Base-by-base conservation (phyloP, 1,140 invertebrate genomes). In the Leptinotarsa defecta region DNA sequence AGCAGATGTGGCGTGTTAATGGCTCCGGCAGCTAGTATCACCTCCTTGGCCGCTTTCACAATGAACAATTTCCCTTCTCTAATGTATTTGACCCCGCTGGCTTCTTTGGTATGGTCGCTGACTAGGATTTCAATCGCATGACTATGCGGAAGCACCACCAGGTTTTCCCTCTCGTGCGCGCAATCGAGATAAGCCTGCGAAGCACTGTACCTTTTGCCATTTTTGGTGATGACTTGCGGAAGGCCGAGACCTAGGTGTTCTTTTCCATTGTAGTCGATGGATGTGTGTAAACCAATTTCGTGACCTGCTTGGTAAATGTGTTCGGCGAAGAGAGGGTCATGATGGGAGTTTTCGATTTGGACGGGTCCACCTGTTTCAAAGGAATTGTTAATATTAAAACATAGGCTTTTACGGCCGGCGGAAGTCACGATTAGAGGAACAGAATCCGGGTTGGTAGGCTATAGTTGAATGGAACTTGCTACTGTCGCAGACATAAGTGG, bases 1-100 rank as follows among this genome's bases (percentile, higher is more conserved):
- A 95, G 84, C 13, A 95, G 79, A 83, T 95, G 92, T 1, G 94
- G 92, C 3, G 92, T 91, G 83, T 92, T 92, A 48, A 95, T 90
- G 1, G 93, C 88, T 1, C 77, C 94, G 8, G 92, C 93, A 64
- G 91, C 91, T 11, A 92, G 76, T 61, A 92, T 91, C 0, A 92
- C 89, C 85, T 94, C 93, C 78, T 90, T 92, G 22, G 83, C 86
- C 0, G 90, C 91, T 73, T 85, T 86, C 4, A 89, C 87, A 34
- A 84, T 84, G 67, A 87, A 76, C n/a, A 80, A 17, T 77, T 78
- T 74, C 2, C 76, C 85, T 57, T 87, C 84, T 64, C 86, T 86
- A 6, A 86, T 76, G 79, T 91, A 92, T 80, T 91, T 87, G 0
- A 94, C 88, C 1, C 91, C 92, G 20, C 86, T 84, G 0, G 92